Evolutionary conservation across 2,888 invertebrate genomes (phyloP).

Genomic region (Spisula subtruncata): DNA sequence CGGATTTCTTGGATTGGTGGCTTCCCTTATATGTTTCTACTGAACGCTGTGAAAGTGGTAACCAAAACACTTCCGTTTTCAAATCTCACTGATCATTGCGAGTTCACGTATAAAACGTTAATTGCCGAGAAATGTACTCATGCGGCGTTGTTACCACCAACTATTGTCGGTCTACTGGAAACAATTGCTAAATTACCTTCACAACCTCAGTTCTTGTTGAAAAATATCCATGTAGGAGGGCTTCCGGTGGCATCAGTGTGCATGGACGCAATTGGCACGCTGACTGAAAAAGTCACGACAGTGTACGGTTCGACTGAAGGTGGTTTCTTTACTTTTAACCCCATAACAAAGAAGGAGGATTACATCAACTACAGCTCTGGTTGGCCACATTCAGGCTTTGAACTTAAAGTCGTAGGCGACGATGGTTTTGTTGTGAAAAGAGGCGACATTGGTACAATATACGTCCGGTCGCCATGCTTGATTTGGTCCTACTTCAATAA

Average conservation of each 20-base stretch:
- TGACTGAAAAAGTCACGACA: constrained; percentile 37
- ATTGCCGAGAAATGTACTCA: constrained; percentile 47
- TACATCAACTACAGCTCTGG: constrained; percentile 45
- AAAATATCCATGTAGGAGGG: constrained; percentile 51
- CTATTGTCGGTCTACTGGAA: constrained; percentile 47
- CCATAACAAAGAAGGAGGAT: background rate
- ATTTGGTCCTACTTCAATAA: constrained; percentile 41
- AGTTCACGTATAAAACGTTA: constrained; percentile 47
- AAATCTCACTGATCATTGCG: constrained; percentile 44
- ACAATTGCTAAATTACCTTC: background rate
- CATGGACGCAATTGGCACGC: constrained; percentile 48
- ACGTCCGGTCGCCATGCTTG: constrained; percentile 49
- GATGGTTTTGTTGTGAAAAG: constrained; percentile 44
- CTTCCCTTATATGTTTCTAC: constrained; percentile 56
- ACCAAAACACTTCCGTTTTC: constrained; percentile 47
- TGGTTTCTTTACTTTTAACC: constrained; percentile 32
- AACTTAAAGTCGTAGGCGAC: constrained; percentile 51
- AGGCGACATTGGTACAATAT: constrained; percentile 40
- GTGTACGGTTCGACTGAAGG: constrained; percentile 55
- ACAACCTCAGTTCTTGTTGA: constrained; percentile 22
- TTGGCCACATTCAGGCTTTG: constrained; percentile 44
- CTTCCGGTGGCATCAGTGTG: constrained; percentile 46
- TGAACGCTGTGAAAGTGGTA: constrained; percentile 50
- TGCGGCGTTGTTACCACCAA: constrained; percentile 49
- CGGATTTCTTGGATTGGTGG: constrained; percentile 62